Base-by-base conservation (phyloP, 1,140 invertebrate genomes). In the Cataglyphis hispanica region DNA sequence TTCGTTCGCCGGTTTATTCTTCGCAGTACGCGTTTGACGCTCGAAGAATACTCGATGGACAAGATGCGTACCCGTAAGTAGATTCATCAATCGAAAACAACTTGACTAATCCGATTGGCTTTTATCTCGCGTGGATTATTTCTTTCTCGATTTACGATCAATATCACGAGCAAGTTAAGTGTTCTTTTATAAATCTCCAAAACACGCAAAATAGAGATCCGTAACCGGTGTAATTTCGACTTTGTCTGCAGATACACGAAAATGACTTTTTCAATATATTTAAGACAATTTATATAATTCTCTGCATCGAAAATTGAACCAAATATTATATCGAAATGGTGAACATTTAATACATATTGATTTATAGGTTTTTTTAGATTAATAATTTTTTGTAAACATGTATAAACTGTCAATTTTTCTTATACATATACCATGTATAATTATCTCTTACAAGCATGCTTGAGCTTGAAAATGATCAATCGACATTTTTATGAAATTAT, bases 61-160 rank as follows among this genome's bases (percentile, higher is more conserved):
- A 84, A 76, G 37, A 84, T 84, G 81, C 2, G 34, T 37, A 22
- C n/a, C 37, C 31, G 81, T 84, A 75, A 84, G 81, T 84, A 76
- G 37, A 50, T 19, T 37, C 22, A 27, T 16, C 2, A 27, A 27
- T 25, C 22, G 22, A 25, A 0, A 27, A 4, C 60, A 27, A 31
- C 27, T 7, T 10, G 5, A 2, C 5, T 40, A 27, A 60, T 25
- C 34, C 0, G 1, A 37, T 37, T 7, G 11, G 13, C 11, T 60
- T 6, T 60, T 19, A 6, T 19, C 56, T 3, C 8, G 22, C 16
- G 13, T 16, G 22, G 19, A 11, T 40, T 76, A 19, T 27, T 61
- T 76, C 31, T 11, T 70, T 61, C 1, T 76, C 25, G 5, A 37
- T 11, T 13, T 37, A 56, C 25, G 10, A 56, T 53, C 13, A 34